A percentile compares a stretch with the other conserved stretches of the same genome.
phyloP scores from a whole-genome alignment of 2,113 vertebrate species.

The Hydrochoerus hydrochaeris region DNA sequence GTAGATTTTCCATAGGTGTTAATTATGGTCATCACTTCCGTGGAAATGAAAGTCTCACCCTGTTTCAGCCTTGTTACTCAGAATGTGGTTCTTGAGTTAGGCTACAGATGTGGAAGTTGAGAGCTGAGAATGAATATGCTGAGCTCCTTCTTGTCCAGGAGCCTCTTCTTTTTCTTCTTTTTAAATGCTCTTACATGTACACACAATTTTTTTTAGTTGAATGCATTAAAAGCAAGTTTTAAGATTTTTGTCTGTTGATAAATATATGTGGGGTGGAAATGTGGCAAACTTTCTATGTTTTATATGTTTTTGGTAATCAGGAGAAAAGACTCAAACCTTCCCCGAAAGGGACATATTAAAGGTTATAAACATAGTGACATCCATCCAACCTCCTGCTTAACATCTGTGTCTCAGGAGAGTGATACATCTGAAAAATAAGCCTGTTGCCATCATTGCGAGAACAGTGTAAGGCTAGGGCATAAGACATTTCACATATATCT shows the following conservation, averaged over 20 bases:
- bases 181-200: neutral
- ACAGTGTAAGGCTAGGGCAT: neutral
- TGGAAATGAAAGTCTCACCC: neutral
- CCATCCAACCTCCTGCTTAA: neutral
- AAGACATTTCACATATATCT: neutral
- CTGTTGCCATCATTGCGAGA: neutral
- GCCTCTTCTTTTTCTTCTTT: neutral
- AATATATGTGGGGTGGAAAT: slow-evolving; percentile 25
- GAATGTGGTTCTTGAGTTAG: slow-evolving; percentile 51
- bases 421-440: neutral
- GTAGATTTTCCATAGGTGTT: neutral
- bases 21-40: neutral
- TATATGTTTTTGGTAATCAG: slow-evolving; percentile 41
- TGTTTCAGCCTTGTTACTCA: slow-evolving; percentile 13
- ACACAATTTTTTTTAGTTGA: slow-evolving; percentile 17
- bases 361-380: neutral
- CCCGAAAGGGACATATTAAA: neutral
- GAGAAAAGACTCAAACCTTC: slow-evolving; percentile 18
- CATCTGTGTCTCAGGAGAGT: slow-evolving; percentile 5
- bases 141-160: neutral
- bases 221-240: slow-evolving; percentile 21
- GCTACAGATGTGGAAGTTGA: neutral
- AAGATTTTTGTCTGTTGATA: slow-evolving; percentile 33
- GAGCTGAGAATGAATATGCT: neutral
- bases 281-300: neutral